Evolutionary conservation across 2,888 invertebrate species (phyloP), one percentile per base, ranked within the genome.

Genomic region (Cecidostiba fungosa): DNA sequence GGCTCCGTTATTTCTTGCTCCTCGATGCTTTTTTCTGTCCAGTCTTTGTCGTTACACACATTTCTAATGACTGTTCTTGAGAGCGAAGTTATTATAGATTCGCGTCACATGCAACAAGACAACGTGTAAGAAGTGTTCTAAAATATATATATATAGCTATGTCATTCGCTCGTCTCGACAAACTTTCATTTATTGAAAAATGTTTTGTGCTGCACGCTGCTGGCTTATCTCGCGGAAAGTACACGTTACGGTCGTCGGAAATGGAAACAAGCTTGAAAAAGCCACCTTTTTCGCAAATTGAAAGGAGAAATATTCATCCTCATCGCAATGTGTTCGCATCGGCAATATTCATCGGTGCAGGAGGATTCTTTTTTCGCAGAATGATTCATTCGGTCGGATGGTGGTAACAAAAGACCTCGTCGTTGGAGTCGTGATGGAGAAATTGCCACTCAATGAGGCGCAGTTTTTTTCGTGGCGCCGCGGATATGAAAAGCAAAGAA

Each of bases 371-470:
- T 59, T 59, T 59, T 19, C 23, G 23, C 29, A 8, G 26, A 29
- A 29, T 29, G 66, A 29, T 66, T 29, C 62, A 66, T 66, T 19
- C 23, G 10, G 59, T 66, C 26, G 29, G 6, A 8, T n/a, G 54
- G n/a, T 59, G 54, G n/a, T 23, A n/a, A 59, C 23, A 59, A 59
- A 59, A 59, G 54, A 59, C n/a, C 23, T 59, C 54, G 54, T 23
- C 23, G 54, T n/a, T 26, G 32, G 2, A 32, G 32, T n/a, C 70
- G n/a, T n/a, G 69, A 12, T 32, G 19, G 32, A 32, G 39, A 36
- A 70, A 70, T 70, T 70, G 39, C 70, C n/a, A 70, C 19, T 70
- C 36, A 70, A 39, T 36, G 39, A n/a, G 70, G 70, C 39, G n/a
- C 16, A 32, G 14, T 70, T 70, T 39, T 36, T 36, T 70, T 36